Base-by-base conservation (phyloP, 2,888 invertebrate species). In the Allacma fusca region DNA sequence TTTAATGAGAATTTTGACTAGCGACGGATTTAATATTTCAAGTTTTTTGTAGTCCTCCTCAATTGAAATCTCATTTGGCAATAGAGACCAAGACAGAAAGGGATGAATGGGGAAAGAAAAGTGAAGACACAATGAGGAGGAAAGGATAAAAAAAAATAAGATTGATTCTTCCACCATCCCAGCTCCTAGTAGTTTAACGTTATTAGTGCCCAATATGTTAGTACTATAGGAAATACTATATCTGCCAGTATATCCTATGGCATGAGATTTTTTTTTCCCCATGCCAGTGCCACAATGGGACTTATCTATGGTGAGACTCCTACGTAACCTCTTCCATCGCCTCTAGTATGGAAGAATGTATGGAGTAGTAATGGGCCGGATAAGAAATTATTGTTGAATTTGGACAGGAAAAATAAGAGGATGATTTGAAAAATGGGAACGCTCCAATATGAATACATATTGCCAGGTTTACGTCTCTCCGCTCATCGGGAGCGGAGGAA, bases 391-490 rank as follows among this genome's bases (percentile, higher is more conserved):
- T 62, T 62, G 62, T 62, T 62, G 62, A 62, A 62, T 62, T 62
- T 62, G 62, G 62, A 62, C 62, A 62, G 62, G 62, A 62, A 62
- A 62, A 62, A 62, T 62, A 62, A 62, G 62, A 12, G 62, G 23
- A 62, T 62, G 62, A 62, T 62, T 62, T 62, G 62, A 62, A 26
- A 62, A 62, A 62, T 26, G 62, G n/a, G n/a, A 24, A 2, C 12
- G 26, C 9, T 23, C 62, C 19, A 5, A 62, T 23, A 26, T 4
- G 16, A 23, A 62, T 62, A 21, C 62, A 24, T 62, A 23, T 62
- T 40, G 5, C 40, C 40, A 40, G 13, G 59, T 59, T 13, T 59
- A 59, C 23, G 59, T 59, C 5, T 59, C n/a, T n/a, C 7, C 5
- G 12, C 5, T 7, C 59, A 59, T 23, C 9, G 19, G n/a, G 24